A percentile compares a stretch with the other conserved stretches of the same genome.
phyloP scores from a whole-genome alignment of 2,797 vertebrate genomes.

The Discoglossus pictus region DNA sequence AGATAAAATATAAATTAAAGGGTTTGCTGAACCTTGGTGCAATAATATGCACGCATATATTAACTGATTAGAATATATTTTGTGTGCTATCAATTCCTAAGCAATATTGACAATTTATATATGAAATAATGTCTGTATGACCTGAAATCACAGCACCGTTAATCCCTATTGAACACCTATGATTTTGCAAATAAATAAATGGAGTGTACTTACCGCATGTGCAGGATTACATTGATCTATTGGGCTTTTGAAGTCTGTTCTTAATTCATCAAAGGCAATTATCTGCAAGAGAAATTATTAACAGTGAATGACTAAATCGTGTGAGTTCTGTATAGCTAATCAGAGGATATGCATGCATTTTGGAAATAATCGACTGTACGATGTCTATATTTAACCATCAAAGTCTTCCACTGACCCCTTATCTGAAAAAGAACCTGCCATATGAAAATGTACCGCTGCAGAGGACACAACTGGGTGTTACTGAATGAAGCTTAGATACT shows the following conservation, averaged over 20 bases:
- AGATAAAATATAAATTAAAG: too few species aligned
- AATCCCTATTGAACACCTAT: background rate
- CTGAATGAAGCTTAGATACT: too few species aligned
- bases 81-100: too few species aligned
- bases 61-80: too few species aligned
- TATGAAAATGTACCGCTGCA: too few species aligned
- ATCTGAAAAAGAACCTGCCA: too few species aligned
- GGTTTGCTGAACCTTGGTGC: too few species aligned
- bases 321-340: background rate
- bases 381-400: conserved; percentile 5
- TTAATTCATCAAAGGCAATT: conserved; percentile 95
- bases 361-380: background rate
- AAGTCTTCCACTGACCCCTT: background rate
- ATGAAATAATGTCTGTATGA: too few species aligned
- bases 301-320: background rate
- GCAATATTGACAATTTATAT: too few species aligned
- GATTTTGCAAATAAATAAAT: background rate
- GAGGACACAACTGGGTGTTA: too few species aligned
- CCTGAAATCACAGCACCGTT: background rate
- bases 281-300: conserved; percentile 77
- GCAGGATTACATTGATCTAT: conserved; percentile 96
- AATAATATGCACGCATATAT: too few species aligned
- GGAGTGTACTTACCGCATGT: conserved; percentile 81
- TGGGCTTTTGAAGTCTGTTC: conserved; percentile 95
- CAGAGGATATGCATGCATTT: conserved; percentile 22